Evolutionary conservation across 1,140 invertebrate species (phyloP), one percentile per base, ranked within the genome.

Genomic region (Pseudomyrmex pallidus): DNA sequence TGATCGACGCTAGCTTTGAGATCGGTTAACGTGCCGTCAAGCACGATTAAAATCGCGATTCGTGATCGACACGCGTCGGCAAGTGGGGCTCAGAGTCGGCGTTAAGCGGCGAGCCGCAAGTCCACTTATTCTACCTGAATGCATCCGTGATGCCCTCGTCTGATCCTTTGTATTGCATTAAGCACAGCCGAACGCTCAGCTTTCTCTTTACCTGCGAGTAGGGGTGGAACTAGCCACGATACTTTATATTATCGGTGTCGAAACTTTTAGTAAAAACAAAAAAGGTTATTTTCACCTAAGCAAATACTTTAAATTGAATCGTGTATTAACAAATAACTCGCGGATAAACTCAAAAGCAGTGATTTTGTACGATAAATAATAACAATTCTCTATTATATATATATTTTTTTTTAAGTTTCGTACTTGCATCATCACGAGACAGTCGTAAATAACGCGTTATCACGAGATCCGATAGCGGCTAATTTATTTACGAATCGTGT

Each of bases 401-500:
- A n/a, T n/a, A 35, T 35, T 77, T 77, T 67, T 77, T 67, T 54
- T 56, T 20, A 66, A 66, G 25, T 22, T 2, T 5, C 12, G 15
- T 20, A 44, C 3, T 2, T 44, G 25, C 90, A 87, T 63, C 85
- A 90, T 93, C 92, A 94, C 87, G 91, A 87, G 66, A 66, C 84
- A 57, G 85, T 90, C 88, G 90, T 93, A 93, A 94, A 93, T 93
- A 92, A 91, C 82, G 74, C 90, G 88, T 90, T 93, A 93, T 93
- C 92, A 91, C 73, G 74, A 86, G 89, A 90, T 89, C 90, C 89
- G 91, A 93, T 94, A 92, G 89, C 88, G 85, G 82, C 89, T 93
- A 93, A 94, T 94, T 93, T 94, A 94, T 94, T 94, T 93, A 94
- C 88, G 90, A 92, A 92, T 87, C 84, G 74, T 7, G 5, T 66